Evolutionary conservation across 2,113 vertebrate genomes (phyloP).

Genomic region (Eleginops maclovinus): DNA sequence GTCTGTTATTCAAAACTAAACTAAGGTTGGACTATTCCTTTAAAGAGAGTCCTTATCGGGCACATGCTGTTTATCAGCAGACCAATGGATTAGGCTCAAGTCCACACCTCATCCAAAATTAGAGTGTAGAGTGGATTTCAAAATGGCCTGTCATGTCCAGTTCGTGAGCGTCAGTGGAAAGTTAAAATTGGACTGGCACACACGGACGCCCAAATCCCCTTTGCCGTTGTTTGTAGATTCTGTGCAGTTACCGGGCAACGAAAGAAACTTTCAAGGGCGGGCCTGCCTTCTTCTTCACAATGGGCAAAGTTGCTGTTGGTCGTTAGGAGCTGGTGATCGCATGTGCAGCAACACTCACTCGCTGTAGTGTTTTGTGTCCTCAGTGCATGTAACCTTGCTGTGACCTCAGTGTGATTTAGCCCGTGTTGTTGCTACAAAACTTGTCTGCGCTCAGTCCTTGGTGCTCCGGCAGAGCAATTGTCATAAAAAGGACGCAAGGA

Average conservation of each 20-base stretch:
- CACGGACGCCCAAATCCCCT: conserved; percentile 31
- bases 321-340: conserved; percentile 1
- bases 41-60: not conserved
- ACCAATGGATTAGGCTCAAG: not conserved
- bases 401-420: not conserved
- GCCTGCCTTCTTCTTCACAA: conserved; percentile 18
- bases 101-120: conserved; percentile 64
- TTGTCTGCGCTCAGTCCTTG: conserved; percentile 32
- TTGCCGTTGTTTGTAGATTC: conserved; percentile 47
- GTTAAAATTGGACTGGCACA: conserved; percentile 51
- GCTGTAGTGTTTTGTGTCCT: conserved; percentile 7
- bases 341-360: not conserved
- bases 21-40: not conserved
- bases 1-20: not conserved
- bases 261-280: not conserved
- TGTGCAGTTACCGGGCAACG: conserved; percentile 49
- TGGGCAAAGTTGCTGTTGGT: conserved; percentile 6
- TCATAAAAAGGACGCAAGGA: conserved; percentile 50
- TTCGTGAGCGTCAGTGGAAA: conserved; percentile 42
- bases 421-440: conserved; percentile 7
- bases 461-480: conserved; percentile 21
- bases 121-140: conserved; percentile 59
- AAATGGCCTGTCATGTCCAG: conserved; percentile 37
- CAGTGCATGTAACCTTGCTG: conserved; percentile 36
- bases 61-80: conserved; percentile 3